Evolutionary conservation across 1,140 invertebrate species (phyloP).

Genomic region (Brachionus angularis): DNA sequence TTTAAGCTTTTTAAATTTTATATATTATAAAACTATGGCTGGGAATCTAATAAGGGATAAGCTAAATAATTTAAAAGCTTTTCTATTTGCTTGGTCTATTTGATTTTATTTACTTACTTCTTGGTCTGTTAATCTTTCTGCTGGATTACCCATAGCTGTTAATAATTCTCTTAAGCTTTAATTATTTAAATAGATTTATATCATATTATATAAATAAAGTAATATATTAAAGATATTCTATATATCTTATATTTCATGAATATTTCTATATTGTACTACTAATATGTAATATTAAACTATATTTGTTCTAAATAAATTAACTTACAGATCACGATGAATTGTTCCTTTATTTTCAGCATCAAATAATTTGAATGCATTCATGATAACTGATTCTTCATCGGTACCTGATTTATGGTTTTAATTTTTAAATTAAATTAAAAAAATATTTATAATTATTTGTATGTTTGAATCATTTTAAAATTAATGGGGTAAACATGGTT

Average conservation of each 20-base stretch:
- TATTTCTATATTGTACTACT: neutral
- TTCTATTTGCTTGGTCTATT: neutral
- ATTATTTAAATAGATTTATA: neutral
- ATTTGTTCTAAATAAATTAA: neutral
- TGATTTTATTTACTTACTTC: constrained; percentile 18
- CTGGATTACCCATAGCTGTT: neutral
- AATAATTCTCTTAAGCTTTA: constrained; percentile 15
- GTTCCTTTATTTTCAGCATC: constrained; percentile 64
- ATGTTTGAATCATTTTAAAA: neutral
- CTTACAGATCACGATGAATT: constrained; percentile 38
- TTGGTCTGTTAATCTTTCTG: constrained; percentile 6
- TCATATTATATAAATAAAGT: no score
- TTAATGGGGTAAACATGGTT: no score
- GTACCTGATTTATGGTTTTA: constrained; percentile 57
- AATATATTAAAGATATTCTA: no score
- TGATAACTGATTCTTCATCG: constrained; percentile 89
- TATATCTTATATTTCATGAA: no score
- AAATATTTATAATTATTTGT: neutral
- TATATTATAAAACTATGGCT: no score
- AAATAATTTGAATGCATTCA: constrained; percentile 90
- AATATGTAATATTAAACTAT: constrained; percentile 55
- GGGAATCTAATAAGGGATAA: neutral
- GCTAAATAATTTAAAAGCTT: neutral
- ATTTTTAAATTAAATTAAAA: neutral
- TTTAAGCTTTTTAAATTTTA: no score